Conservation (phyloP, 2,797 vertebrate species). For the Sebastes itinus region DNA sequence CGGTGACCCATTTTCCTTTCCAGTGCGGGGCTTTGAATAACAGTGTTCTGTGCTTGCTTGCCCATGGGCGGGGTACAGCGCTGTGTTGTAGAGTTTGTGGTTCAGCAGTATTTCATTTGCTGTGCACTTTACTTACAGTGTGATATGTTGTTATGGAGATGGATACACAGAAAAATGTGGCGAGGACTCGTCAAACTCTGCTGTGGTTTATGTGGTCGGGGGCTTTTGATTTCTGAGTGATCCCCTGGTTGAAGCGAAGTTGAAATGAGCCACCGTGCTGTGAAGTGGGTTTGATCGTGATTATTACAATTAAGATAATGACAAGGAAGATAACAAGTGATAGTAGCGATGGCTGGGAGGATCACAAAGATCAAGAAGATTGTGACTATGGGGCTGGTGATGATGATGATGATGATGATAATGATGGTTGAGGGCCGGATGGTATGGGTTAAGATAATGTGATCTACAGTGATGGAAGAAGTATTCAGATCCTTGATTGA, state of each 20-base stretch:
- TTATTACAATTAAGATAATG: constrained; percentile 22
- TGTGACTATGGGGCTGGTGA: not conserved
- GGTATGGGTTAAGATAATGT: not conserved
- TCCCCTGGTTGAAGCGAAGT: not conserved
- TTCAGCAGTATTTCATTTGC: constrained; percentile 49
- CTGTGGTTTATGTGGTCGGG: constrained; percentile 1
- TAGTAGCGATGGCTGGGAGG: not conserved
- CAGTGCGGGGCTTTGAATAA: constrained; percentile 27
- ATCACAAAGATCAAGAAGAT: not conserved
- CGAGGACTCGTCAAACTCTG: not conserved
- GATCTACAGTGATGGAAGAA: not conserved
- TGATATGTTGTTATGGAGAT: constrained; percentile 47
- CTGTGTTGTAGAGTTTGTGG: constrained; percentile 44
- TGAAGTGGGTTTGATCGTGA: constrained; percentile 1
- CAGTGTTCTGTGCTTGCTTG: constrained; percentile 41
- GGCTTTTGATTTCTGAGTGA: constrained; percentile 21
- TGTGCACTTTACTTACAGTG: constrained; percentile 22
- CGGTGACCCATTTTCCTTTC: constrained; percentile 29
- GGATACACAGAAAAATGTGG: constrained; percentile 10
- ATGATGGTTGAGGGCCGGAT: not conserved
- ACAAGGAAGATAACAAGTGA: not conserved
- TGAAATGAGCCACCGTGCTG: not conserved
- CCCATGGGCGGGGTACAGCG: constrained; percentile 49
- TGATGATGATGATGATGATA: not conserved
- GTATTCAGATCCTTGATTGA: not conserved